These are phyloP conservation scores for Arothron firmamentum DNA, from an alignment of 2,113 vertebrate genomes.

Conservation along the genomic window DNA sequence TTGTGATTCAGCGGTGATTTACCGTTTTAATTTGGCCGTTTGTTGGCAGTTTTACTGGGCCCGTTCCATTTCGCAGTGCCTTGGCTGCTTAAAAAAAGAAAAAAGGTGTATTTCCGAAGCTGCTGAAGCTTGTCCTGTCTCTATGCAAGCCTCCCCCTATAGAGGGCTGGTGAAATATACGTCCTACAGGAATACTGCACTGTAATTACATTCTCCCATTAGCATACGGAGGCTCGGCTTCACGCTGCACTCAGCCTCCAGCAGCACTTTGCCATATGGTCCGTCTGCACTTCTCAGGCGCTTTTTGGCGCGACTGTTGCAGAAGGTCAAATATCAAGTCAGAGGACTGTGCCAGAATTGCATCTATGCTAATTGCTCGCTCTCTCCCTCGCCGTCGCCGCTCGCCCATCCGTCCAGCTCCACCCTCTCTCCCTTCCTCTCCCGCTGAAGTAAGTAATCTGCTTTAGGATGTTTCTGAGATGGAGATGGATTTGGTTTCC, in stretches of 20 bases:
- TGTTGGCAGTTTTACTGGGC: conserved; percentile 18
- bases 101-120: conserved; percentile 38
- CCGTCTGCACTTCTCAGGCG: conserved; percentile 59
- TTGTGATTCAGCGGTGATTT: conserved; percentile 9
- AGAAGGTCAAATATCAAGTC: conserved; percentile 77
- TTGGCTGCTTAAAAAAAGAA: conserved; percentile 18
- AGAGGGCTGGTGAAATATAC: conserved; percentile 57
- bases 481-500: conserved; percentile 75
- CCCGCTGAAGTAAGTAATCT: conserved; percentile 69
- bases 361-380: conserved; percentile 72
- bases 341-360: conserved; percentile 68
- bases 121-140: conserved; percentile 38
- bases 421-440: conserved; percentile 10
- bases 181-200: conserved; percentile 66
- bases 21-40: conserved; percentile 3
- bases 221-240: conserved; percentile 66
- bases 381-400: conserved; percentile 39
- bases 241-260: conserved; percentile 63
- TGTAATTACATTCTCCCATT: conserved; percentile 71
- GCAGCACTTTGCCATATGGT: conserved; percentile 73
- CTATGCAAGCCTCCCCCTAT: conserved; percentile 46
- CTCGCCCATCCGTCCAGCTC: conserved; percentile 40
- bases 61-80: conserved; percentile 36
- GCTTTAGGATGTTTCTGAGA: conserved; percentile 75
- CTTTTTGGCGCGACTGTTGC: conserved; percentile 66